Evolutionary conservation across 2,888 invertebrate species (phyloP).

Genomic region (Podabrus alpinus): DNA sequence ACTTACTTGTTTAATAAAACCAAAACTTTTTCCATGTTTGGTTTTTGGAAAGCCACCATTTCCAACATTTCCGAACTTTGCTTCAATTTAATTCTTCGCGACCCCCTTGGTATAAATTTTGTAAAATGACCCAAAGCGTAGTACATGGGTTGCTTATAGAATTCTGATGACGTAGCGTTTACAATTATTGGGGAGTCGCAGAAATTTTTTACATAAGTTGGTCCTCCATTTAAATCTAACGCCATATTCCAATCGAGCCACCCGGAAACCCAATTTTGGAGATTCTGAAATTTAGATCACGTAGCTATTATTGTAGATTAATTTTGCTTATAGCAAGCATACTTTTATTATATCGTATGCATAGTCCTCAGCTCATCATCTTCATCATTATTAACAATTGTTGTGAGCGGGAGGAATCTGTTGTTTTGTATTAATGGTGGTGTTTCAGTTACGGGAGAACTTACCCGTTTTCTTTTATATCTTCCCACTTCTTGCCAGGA

Average conservation of each 20-base stretch:
- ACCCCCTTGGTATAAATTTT: constrained; percentile 68
- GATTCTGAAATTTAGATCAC: constrained; percentile 58
- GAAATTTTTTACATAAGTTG: constrained; percentile 77
- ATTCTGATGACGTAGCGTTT: constrained; percentile 65
- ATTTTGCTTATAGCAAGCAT: neutral
- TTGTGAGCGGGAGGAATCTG: too few relatives aligned
- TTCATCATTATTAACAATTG: too few relatives aligned
- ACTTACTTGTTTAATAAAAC: constrained; percentile 62
- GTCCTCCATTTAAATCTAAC: constrained; percentile 74
- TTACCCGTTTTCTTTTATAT: too few relatives aligned
- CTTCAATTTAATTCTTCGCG: constrained; percentile 52
- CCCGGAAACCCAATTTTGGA: constrained; percentile 75
- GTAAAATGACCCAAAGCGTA: constrained; percentile 82
- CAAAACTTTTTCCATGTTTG: constrained; percentile 57
- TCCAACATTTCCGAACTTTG: constrained; percentile 49
- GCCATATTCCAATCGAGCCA: constrained; percentile 94
- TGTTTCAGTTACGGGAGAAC: too few relatives aligned
- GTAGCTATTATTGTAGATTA: neutral
- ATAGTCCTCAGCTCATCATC: neutral
- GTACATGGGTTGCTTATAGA: constrained; percentile 88
- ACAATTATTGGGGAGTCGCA: constrained; percentile 82
- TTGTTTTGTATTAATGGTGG: too few relatives aligned
- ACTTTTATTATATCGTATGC: neutral
- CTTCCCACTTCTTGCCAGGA: too few relatives aligned
- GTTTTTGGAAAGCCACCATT: constrained; percentile 59